Evolutionary conservation across 2,113 vertebrate genomes (phyloP).

Genomic region (Salvelinus alpinus): DNA sequence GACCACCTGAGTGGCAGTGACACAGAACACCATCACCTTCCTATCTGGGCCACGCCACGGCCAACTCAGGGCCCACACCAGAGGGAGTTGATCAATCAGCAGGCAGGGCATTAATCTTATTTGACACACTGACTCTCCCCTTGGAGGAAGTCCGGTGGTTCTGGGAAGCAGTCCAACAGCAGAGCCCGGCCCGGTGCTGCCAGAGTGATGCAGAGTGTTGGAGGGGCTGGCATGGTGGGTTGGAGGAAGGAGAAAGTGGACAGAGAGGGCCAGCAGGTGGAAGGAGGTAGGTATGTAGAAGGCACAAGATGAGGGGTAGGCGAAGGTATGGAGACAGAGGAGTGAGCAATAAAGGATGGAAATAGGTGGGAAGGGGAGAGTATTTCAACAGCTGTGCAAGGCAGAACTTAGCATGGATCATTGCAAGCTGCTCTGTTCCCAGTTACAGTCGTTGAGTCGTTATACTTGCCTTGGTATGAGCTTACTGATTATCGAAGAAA

Average conservation of each 20-base stretch:
- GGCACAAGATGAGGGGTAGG: neutral
- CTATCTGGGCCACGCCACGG: slow-evolving; percentile 64
- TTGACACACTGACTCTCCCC: slow-evolving; percentile 69
- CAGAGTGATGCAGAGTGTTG: slow-evolving; percentile 62
- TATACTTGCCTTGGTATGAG: neutral
- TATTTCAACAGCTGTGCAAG: neutral
- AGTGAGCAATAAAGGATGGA: neutral
- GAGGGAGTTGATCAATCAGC: slow-evolving; percentile 72
- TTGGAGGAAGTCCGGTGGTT: slow-evolving; percentile 59
- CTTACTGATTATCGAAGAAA: neutral
- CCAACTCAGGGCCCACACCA: slow-evolving; percentile 57
- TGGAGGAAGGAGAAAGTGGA: neutral
- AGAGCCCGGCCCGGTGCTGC: slow-evolving; percentile 53
- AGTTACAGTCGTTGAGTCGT: neutral
- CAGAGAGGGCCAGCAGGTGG: slow-evolving; percentile 20
- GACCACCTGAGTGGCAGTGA: slow-evolving; percentile 64
- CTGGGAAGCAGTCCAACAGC: slow-evolving; percentile 69
- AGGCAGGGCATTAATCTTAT: slow-evolving; percentile 74
- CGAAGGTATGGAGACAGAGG: neutral
- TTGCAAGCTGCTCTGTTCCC: no score
- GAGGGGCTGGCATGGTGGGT: slow-evolving; percentile 41
- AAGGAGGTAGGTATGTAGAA: neutral
- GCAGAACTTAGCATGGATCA: no score
- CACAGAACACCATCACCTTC: slow-evolving; percentile 54
- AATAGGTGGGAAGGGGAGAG: neutral